These are phyloP conservation scores for Channallabes apus DNA, from an alignment of 2,797 vertebrate species.

Conservation along the genomic window DNA sequence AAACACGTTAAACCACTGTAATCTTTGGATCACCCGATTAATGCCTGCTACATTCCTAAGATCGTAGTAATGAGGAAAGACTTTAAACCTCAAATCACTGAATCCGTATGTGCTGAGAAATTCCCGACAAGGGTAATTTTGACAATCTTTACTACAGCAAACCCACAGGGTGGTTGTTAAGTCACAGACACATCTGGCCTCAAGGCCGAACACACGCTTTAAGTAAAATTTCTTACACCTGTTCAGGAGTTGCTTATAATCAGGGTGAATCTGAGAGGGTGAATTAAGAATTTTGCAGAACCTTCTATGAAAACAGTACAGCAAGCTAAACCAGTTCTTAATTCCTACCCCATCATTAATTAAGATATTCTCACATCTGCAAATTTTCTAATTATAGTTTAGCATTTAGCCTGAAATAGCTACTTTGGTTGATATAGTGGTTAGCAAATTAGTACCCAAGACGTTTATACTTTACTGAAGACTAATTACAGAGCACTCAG, in stretches of 20 bases:
- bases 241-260: constrained; percentile 25
- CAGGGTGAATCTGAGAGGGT: not conserved
- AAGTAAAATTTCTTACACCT: constrained; percentile 42
- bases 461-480: no score
- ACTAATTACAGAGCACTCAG: not conserved
- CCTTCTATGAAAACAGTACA: not conserved
- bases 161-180: not conserved
- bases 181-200: constrained; percentile 49
- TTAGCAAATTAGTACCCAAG: not conserved
- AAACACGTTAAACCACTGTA: no score
- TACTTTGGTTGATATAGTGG: no score
- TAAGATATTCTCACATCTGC: not conserved
- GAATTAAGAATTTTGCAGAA: not conserved
- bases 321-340: not conserved
- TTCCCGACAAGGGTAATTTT: constrained; percentile 38
- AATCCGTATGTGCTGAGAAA: constrained; percentile 35
- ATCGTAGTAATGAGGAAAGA: not conserved
- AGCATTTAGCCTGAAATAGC: not conserved
- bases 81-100: not conserved
- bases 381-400: not conserved
- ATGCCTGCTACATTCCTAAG: not conserved
- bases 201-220: constrained; percentile 41
- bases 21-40: not conserved
- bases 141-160: constrained; percentile 19
- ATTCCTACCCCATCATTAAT: not conserved